Conservation (phyloP, 2,888 invertebrate genomes). For the Polydrusus pterygomalis region DNA sequence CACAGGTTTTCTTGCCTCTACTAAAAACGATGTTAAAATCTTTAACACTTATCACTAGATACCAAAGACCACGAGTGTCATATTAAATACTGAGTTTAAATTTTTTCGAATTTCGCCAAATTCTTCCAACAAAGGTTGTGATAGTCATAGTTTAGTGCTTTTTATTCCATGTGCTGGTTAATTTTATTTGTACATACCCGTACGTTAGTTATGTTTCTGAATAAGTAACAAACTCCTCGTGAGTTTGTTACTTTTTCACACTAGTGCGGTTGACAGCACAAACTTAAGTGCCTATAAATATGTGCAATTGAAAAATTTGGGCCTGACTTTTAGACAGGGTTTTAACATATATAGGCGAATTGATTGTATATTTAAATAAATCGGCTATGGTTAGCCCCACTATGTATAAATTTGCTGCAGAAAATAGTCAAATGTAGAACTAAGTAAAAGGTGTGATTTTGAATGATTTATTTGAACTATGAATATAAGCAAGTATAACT, state of each 20-base stretch:
- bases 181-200: slow-evolving; percentile 48
- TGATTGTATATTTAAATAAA: slow-evolving; percentile 64
- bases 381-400: slow-evolving; percentile 66
- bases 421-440: slow-evolving; percentile 64
- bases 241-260: slow-evolving; percentile 37
- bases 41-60: slow-evolving; percentile 67
- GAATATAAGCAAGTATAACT: slow-evolving; percentile 56
- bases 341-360: slow-evolving; percentile 63
- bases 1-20: slow-evolving; percentile 64
- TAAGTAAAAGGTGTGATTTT: slow-evolving; percentile 63
- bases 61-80: slow-evolving; percentile 72
- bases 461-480: slow-evolving; percentile 54
- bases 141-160: slow-evolving; percentile 68
- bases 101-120: slow-evolving; percentile 68
- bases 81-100: slow-evolving; percentile 60
- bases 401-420: slow-evolving; percentile 67
- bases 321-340: slow-evolving; percentile 71
- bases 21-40: slow-evolving; percentile 52
- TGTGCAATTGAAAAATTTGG: slow-evolving; percentile 71
- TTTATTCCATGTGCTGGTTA: slow-evolving; percentile 61
- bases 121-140: slow-evolving; percentile 73
- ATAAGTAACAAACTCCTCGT: slow-evolving; percentile 19
- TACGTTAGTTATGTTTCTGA: slow-evolving; percentile 47
- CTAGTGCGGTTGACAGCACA: slow-evolving; percentile 46
- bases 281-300: slow-evolving; percentile 70